A percentile compares a stretch with the other conserved stretches of the same genome.
These are phyloP conservation scores for Episyrphus balteatus DNA, from an alignment of 1,140 invertebrate genomes.

Conservation along the genomic window DNA sequence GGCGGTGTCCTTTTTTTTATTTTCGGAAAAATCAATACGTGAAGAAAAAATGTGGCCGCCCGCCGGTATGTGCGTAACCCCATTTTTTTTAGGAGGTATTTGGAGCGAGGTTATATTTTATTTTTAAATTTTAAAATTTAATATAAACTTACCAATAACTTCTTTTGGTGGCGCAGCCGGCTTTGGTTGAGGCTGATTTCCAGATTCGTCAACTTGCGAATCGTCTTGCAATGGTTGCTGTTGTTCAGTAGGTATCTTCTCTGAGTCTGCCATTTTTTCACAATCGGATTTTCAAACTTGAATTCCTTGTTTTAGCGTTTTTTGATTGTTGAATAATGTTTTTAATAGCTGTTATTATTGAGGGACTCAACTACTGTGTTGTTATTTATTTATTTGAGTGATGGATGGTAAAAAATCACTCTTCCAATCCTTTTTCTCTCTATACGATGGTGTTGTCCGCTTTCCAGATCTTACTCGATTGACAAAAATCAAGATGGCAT, in stretches of 20 bases:
- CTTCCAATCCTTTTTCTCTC: conserved; percentile 18
- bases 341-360: conserved; percentile 7
- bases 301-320: background rate
- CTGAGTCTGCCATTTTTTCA: conserved; percentile 33
- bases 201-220: conserved; percentile 14
- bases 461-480: conserved; percentile 12
- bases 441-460: conserved; percentile 9
- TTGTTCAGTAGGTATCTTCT: conserved; percentile 22
- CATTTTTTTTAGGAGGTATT: conserved; percentile 10
- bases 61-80: conserved; percentile 1
- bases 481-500: conserved; percentile 4
- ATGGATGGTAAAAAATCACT: conserved; percentile 35
- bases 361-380: conserved; percentile 36
- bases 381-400: conserved; percentile 35
- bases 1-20: conserved; percentile 32
- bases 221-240: conserved; percentile 20
- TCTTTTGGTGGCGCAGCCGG: conserved; percentile 30
- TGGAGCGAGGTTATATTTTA: conserved; percentile 25
- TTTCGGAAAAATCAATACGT: background rate
- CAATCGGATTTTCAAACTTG: background rate
- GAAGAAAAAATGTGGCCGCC: background rate
- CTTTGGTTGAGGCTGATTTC: conserved; percentile 22
- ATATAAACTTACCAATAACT: conserved; percentile 29
- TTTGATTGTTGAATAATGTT: conserved; percentile 8
- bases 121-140: conserved; percentile 19